These are phyloP conservation scores for Brachionus koreanus DNA, from an alignment of 1,140 invertebrate genomes.

Conservation along the genomic window DNA sequence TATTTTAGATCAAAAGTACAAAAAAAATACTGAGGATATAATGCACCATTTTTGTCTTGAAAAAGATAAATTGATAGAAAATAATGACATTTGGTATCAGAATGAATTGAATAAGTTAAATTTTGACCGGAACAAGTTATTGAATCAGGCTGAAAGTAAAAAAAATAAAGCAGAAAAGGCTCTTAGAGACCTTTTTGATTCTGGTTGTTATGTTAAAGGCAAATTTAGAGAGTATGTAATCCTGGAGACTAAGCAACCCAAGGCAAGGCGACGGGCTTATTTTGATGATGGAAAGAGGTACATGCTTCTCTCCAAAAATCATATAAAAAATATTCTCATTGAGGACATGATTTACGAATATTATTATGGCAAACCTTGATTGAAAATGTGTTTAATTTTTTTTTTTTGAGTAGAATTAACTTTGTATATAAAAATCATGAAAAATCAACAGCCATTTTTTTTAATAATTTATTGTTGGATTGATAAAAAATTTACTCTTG, in stretches of 20 bases:
- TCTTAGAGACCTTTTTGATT: conserved; percentile 1
- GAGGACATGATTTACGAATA: conserved; percentile 9
- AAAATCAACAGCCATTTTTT: neutral
- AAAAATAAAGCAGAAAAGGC: neutral
- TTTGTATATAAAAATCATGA: neutral
- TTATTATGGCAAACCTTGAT: conserved; percentile 8
- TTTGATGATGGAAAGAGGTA: neutral
- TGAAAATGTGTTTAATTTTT: neutral
- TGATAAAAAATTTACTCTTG: neutral
- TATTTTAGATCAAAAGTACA: neutral
- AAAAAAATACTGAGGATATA: neutral
- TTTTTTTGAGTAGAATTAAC: neutral
- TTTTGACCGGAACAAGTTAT: neutral
- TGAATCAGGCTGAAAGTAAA: neutral
- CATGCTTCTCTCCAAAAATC: neutral
- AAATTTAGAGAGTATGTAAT: neutral
- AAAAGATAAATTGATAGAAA: neutral
- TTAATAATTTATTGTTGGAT: neutral
- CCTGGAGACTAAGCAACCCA: neutral
- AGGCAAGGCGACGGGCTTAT: neutral
- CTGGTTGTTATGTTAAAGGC: neutral
- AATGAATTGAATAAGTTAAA: neutral
- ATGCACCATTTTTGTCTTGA: neutral
- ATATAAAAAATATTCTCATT: conserved; percentile 10
- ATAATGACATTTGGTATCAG: neutral